phyloP scores from a whole-genome alignment of 1,140 invertebrate species.

The Drosophila miranda region DNA sequence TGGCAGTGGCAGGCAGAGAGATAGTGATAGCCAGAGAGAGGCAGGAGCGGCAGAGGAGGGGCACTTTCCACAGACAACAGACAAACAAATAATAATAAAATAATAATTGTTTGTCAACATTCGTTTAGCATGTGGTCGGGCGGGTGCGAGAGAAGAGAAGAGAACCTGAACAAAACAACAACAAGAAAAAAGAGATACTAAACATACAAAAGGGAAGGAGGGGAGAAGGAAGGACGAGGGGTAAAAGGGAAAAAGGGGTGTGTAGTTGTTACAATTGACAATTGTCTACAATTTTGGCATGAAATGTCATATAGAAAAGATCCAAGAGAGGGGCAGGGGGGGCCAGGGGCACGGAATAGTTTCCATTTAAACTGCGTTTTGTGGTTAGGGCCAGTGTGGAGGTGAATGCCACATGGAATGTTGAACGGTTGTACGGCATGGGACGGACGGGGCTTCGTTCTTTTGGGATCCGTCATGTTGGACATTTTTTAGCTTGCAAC shows the following conservation, averaged over 20 bases:
- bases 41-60: slow-evolving; percentile 16
- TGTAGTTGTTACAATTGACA: slow-evolving; percentile 74
- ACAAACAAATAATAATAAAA: slow-evolving; percentile 81
- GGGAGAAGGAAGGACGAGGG: too few species aligned
- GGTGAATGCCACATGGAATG: slow-evolving; percentile 61
- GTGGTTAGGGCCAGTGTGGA: slow-evolving; percentile 47
- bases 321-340: background rate
- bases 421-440: slow-evolving; percentile 11
- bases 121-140: slow-evolving; percentile 75
- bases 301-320: slow-evolving; percentile 60
- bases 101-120: slow-evolving; percentile 81
- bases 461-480: slow-evolving; percentile 24
- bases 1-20: slow-evolving; percentile 2
- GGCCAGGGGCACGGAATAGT: slow-evolving; percentile 10
- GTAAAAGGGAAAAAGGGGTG: slow-evolving; percentile 59
- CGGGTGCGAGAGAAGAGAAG: slow-evolving; percentile 1
- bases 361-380: slow-evolving; percentile 75
- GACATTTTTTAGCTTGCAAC: slow-evolving; percentile 60
- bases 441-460: too few species aligned
- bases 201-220: background rate
- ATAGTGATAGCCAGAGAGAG: slow-evolving; percentile 6
- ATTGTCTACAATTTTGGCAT: slow-evolving; percentile 76
- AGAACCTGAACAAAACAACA: slow-evolving; percentile 8
- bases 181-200: background rate
- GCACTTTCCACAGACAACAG: slow-evolving; percentile 41